Evolutionary conservation across 2,797 vertebrate genomes (phyloP).

Genomic region (Acrocephalus scirpaceus): DNA sequence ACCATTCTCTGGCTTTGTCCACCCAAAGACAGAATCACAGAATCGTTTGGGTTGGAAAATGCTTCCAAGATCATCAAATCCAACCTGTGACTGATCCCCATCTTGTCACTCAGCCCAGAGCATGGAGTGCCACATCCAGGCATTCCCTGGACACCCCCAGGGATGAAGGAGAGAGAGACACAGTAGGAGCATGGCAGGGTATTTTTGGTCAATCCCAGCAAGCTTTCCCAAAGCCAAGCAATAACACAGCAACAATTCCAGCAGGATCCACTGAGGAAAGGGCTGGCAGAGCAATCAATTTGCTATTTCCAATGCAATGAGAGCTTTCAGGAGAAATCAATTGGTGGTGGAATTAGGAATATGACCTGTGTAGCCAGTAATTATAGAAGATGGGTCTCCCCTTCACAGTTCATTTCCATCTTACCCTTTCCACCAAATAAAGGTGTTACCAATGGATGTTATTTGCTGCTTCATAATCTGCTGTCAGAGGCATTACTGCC

Average conservation of each 20-base stretch:
- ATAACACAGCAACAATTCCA: background rate
- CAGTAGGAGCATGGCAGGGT: background rate
- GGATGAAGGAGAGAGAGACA: background rate
- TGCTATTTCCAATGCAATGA: background rate
- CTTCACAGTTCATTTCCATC: conserved; percentile 42
- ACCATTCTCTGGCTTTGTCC: background rate
- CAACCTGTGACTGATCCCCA: accelerated
- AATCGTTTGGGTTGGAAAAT: background rate
- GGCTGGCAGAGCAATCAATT: background rate
- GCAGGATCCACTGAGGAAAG: background rate
- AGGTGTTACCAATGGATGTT: background rate
- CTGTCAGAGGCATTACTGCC: background rate
- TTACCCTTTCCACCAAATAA: conserved; percentile 15
- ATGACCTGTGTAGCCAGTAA: background rate
- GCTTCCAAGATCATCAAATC: accelerated
- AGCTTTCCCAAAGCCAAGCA: background rate
- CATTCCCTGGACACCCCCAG: background rate
- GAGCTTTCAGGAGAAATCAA: background rate
- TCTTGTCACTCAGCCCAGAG: background rate
- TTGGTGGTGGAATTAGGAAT: background rate
- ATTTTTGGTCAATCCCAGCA: background rate
- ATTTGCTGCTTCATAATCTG: background rate
- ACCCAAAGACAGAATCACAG: background rate
- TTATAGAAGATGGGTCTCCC: background rate
- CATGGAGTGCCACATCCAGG: background rate